phyloP scores from a whole-genome alignment of 2,888 invertebrate genomes.

The Mamestra brassicae region DNA sequence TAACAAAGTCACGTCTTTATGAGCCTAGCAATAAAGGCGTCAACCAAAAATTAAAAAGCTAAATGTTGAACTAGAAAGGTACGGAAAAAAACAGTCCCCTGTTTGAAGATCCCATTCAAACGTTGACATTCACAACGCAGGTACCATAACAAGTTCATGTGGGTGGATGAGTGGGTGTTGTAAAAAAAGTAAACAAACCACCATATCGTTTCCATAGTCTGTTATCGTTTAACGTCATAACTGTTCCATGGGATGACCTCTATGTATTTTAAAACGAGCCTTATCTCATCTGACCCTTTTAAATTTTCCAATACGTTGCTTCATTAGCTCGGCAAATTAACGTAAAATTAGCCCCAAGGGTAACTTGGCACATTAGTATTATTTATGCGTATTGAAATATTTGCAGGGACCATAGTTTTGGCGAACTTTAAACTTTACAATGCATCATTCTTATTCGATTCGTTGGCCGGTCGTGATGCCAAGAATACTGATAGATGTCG shows the following conservation, averaged over 20 bases:
- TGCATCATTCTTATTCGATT: slow-evolving; percentile 83
- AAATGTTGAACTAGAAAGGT: slow-evolving; percentile 39
- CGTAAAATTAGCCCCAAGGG: slow-evolving; percentile 70
- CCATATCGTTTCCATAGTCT: slow-evolving; percentile 36
- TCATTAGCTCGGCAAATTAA: slow-evolving; percentile 72
- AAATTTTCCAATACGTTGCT: slow-evolving; percentile 82
- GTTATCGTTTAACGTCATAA: slow-evolving; percentile 58
- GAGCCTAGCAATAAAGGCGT: slow-evolving; percentile 21
- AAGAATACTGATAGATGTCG: slow-evolving; percentile 83
- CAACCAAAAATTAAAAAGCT: slow-evolving; percentile 24
- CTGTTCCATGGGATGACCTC: slow-evolving; percentile 59
- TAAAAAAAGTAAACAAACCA: slow-evolving; percentile 82
- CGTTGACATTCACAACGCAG: slow-evolving; percentile 79
- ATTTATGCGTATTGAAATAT: slow-evolving; percentile 72
- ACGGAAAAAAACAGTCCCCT: slow-evolving; percentile 50
- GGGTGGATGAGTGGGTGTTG: slow-evolving; percentile 76
- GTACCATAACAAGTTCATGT: slow-evolving; percentile 76
- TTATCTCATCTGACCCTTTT: slow-evolving; percentile 75
- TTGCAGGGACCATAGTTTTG: slow-evolving; percentile 79
- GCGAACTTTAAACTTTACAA: slow-evolving; percentile 82
- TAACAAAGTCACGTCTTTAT: slow-evolving; percentile 58
- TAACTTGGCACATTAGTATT: slow-evolving; percentile 69
- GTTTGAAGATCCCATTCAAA: slow-evolving; percentile 72
- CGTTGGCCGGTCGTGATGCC: slow-evolving; percentile 72
- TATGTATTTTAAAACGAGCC: slow-evolving; percentile 71